These are phyloP conservation scores for Phoxinus phoxinus DNA, from an alignment of 2,113 vertebrate genomes.

Conservation along the genomic window DNA sequence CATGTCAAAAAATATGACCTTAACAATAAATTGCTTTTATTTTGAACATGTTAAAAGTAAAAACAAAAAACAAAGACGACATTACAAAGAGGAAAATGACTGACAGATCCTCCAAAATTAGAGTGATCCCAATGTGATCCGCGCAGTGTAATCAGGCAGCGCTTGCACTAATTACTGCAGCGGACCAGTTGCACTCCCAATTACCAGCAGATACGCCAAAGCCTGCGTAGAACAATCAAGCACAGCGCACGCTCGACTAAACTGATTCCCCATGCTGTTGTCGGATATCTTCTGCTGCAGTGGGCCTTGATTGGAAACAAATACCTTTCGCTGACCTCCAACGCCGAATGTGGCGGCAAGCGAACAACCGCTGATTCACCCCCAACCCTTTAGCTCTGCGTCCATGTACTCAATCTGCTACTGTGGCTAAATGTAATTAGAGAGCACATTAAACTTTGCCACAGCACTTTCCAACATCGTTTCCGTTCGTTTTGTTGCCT, in stretches of 20 bases:
- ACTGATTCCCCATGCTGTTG: slow-evolving; percentile 24
- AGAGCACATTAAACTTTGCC: slow-evolving; percentile 58
- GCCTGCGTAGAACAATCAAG: slow-evolving; percentile 16
- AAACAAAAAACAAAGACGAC: slow-evolving; percentile 15
- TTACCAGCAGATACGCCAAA: slow-evolving; percentile 42
- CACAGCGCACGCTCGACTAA: slow-evolving; percentile 40
- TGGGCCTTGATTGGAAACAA: slow-evolving; percentile 58
- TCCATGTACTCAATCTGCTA: slow-evolving; percentile 37
- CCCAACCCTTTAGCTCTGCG: background rate
- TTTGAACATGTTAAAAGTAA: background rate
- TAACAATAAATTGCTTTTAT: background rate
- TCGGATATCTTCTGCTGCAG: slow-evolving; percentile 55
- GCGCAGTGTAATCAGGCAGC: slow-evolving; percentile 21
- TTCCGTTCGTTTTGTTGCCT: slow-evolving; percentile 66
- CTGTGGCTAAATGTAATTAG: slow-evolving; percentile 56
- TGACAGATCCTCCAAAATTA: slow-evolving; percentile 7
- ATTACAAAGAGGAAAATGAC: background rate
- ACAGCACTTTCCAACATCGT: slow-evolving; percentile 50
- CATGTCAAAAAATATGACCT: background rate
- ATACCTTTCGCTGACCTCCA: slow-evolving; percentile 44
- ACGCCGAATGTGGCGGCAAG: background rate
- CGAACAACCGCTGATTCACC: slow-evolving; percentile 20
- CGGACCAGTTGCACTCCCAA: slow-evolving; percentile 26
- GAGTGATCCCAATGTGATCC: slow-evolving; percentile 8
- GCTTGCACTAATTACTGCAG: slow-evolving; percentile 21